Base-by-base conservation (phyloP, 2,888 invertebrate genomes). In the Oligia fasciuncula region DNA sequence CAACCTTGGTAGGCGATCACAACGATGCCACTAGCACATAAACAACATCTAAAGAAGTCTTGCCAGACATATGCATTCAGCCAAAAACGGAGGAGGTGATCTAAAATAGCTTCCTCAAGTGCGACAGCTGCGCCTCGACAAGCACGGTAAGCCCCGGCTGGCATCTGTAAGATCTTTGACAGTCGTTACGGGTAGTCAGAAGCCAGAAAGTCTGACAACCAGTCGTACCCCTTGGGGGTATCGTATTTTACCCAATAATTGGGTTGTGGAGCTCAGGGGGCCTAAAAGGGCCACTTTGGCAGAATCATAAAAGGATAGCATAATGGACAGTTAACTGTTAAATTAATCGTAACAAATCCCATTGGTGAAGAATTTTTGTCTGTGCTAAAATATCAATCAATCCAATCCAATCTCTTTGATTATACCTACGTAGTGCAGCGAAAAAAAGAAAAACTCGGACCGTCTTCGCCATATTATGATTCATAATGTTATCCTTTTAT, bases 11-110 rank as follows among this genome's bases (percentile, higher is more conserved):
- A 73, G 67, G 73, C 65, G 65, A 75, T 23, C 65, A 40, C 0
- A 19, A 46, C 43, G 43, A 51, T 29, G 73, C n/a, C 13, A n/a
- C 49, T 78, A 84, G 70, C 77, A 77, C 69, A 43, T 46, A 23
- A 54, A 73, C 40, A 62, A 63, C 0, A 76, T 40, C n/a, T 35
- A 49, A 4, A 35, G 46, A 2, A 29, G 35, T 35, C 4, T 49
- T n/a, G 8, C 17, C 46, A 19, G 43, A 29, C 23, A 29, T 60
- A 4, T 8, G 9, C 2, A 43, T 51, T 43, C 17, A 17, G 23
- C 17, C 17, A 51, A 43, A 60, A 68, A 23, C 4, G 14, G 13
- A 29, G 11, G 19, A 4, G 62, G 5, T 8, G 4, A 17, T 62
- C 17, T 5, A 17, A 60, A 40, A 40, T n/a, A 62, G 9, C 14